Evolutionary conservation across 2,113 vertebrate genomes (phyloP), one percentile per base, ranked within the genome.

Genomic region (Chlamydotis undulata): DNA sequence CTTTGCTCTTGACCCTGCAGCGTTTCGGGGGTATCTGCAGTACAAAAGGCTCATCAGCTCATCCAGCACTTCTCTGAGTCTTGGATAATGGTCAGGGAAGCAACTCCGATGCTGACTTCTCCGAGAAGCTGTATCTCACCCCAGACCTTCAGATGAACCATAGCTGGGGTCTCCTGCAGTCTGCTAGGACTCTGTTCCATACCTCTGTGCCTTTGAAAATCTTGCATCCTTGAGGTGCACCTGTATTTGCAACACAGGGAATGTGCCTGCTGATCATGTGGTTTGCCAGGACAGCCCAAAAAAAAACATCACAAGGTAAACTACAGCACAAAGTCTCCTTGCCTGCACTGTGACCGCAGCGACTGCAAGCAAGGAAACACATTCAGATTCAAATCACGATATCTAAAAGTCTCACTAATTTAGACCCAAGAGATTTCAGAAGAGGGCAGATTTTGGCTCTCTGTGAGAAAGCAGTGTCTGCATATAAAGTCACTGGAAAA

Each of bases 341-440:
- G 65, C 77, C 65, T 82, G 14, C 33, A 53, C 22, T 57, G 26
- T 61, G 61, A 71, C 49, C 1, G 0, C 31, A 69, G 65, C 15
- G 47, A 57, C 60, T 69, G 63, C 70, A 41, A 89, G 63, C 67
- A 77, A 67, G 74, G 60, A 69, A 94, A 70, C 6, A 9, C 61
- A 93, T 96, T 94, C 73, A 85, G 55, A 91, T 92, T 89, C 93
- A 74, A 84, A 89, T 85, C 89, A 92, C 4, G 0, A 68, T 69
- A 63, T 53, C 61, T 76, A 77, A 79, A 91, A 69, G 23, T 61
- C 94, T 83, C 75, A 56, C 81, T 95, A 93, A 94, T 94, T 87
- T 82, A 92, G 94, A 92, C 94, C 50, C 77, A 73, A 77, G 94
- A 77, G 89, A 87, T 61, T 94, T 96, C 59, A 93, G 61, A 94